A percentile compares a stretch with the other conserved stretches of the same genome.
phyloP scores from a whole-genome alignment of 2,888 invertebrate species.

The Chrysina gloriosa region DNA sequence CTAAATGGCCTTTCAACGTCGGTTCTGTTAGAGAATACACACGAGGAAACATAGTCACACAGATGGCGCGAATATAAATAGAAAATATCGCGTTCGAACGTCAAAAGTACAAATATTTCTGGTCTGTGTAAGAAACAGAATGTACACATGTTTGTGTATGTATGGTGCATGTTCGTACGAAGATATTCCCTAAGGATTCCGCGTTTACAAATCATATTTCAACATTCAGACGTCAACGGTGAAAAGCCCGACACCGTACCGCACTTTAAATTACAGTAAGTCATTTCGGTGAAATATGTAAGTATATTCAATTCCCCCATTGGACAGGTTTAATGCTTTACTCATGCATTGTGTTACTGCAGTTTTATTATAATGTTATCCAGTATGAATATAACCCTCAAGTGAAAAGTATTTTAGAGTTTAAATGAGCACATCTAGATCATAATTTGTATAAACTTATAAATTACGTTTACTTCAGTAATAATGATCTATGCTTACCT shows the following conservation, averaged over 20 bases:
- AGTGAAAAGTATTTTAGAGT: no score
- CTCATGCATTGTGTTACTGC: background rate
- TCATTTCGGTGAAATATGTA: background rate
- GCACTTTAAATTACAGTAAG: constrained; percentile 6
- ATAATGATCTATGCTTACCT: no score
- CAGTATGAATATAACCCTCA: no score
- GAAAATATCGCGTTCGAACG: background rate
- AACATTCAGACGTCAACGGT: constrained; percentile 20
- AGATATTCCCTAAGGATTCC: constrained; percentile 17
- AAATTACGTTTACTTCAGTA: no score
- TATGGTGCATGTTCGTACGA: background rate
- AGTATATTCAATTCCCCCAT: background rate
- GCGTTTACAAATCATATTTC: constrained; percentile 17
- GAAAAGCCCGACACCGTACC: background rate
- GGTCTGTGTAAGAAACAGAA: background rate
- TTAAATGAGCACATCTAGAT: no score
- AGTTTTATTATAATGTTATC: background rate
- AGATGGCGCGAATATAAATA: background rate
- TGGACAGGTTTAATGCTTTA: background rate
- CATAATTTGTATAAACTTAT: no score
- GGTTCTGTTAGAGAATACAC: background rate
- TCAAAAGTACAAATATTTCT: constrained; percentile 7
- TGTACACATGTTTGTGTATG: constrained; percentile 2
- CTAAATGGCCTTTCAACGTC: constrained; percentile 20
- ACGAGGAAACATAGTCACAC: background rate